Conservation (phyloP, 23 tunicate species). For the Ascidia mentula region DNA sequence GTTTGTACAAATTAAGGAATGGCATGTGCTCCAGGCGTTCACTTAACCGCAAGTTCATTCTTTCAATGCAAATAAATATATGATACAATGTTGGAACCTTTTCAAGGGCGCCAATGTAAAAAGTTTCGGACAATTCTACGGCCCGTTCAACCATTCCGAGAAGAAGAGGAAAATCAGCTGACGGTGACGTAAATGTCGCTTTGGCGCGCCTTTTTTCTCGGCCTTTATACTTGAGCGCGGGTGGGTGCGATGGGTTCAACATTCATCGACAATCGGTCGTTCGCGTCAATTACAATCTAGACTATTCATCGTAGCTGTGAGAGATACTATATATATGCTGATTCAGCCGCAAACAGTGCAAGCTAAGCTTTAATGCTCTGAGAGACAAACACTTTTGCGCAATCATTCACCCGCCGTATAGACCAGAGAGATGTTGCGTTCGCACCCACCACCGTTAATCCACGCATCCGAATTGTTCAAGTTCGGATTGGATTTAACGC, state of each 20-base stretch:
- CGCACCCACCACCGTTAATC: conserved; percentile 25
- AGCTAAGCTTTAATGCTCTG: not conserved
- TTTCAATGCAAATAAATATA: no score
- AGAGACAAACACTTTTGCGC: no score
- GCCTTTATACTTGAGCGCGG: not conserved
- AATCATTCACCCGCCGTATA: no score
- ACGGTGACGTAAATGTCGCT: not conserved
- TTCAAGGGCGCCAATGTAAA: no score
- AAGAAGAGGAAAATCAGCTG: conserved; percentile 4
- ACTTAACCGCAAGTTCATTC: no score
- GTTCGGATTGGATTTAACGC: conserved; percentile 5
- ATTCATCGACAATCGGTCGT: conserved; percentile 1
- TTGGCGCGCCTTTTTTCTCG: conserved; percentile 7
- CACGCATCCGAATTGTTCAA: conserved; percentile 25
- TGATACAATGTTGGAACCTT: no score
- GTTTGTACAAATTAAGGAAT: no score
- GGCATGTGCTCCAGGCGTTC: no score
- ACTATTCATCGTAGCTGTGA: not conserved
- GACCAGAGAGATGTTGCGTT: conserved; percentile 15
- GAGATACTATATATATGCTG: not conserved
- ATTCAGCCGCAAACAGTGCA: not conserved
- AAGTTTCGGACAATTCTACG: no score
- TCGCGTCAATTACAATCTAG: not conserved
- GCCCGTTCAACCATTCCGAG: not conserved
- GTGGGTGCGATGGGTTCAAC: not conserved